These are phyloP conservation scores for Eumaeus atala DNA, from an alignment of 1,140 invertebrate genomes.

Conservation along the genomic window DNA sequence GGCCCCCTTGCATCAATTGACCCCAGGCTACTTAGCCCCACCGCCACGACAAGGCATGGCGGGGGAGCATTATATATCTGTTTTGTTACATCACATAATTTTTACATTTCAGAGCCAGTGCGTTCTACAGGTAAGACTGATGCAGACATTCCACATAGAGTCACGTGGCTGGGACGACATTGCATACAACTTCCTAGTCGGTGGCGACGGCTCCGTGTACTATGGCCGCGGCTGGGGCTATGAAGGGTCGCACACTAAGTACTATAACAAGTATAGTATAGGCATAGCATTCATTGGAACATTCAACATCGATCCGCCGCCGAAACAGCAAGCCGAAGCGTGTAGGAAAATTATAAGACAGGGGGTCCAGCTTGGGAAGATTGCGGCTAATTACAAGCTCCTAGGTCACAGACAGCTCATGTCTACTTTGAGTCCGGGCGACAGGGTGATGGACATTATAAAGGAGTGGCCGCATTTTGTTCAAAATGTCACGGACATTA, in stretches of 20 bases:
- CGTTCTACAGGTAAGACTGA: constrained; percentile 71
- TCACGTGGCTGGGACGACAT: constrained; percentile 73
- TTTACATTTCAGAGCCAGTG: constrained; percentile 58
- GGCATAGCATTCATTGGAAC: constrained; percentile 83
- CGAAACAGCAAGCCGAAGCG: constrained; percentile 71
- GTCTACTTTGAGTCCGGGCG: constrained; percentile 78
- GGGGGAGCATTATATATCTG: too few relatives aligned
- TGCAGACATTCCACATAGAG: constrained; percentile 85
- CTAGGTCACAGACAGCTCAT: constrained; percentile 78
- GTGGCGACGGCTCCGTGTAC: constrained; percentile 81
- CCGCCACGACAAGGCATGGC: too few relatives aligned
- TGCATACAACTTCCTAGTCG: constrained; percentile 85
- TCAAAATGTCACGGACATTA: constrained; percentile 32
- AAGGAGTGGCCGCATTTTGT: constrained; percentile 77
- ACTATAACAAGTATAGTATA: constrained; percentile 78
- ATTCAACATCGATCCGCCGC: constrained; percentile 69
- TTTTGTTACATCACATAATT: too few relatives aligned
- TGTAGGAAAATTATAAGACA: constrained; percentile 73
- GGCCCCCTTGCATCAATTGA: too few relatives aligned
- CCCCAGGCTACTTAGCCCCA: too few relatives aligned
- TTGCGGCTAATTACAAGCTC: constrained; percentile 75
- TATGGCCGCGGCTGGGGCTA: constrained; percentile 80
- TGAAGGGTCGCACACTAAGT: constrained; percentile 78
- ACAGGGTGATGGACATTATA: constrained; percentile 74
- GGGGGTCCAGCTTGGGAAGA: constrained; percentile 71